Evolutionary conservation across 2,113 vertebrate species (phyloP), one percentile per base, ranked within the genome.

Genomic region (Triplophysa tibetana): DNA sequence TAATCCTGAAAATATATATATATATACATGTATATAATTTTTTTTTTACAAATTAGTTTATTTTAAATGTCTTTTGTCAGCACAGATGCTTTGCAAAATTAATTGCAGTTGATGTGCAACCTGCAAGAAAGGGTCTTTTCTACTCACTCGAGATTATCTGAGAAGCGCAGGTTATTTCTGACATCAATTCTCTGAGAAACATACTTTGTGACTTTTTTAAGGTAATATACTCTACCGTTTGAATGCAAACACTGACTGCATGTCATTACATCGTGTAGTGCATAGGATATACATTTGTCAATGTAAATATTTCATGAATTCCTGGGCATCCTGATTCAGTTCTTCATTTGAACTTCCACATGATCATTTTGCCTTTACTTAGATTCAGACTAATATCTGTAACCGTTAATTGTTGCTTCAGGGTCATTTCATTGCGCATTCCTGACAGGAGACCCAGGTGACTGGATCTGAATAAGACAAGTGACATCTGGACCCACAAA

Each of bases 41-140:
- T 24, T 24, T 1, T 24, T 33, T 33, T 33, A 2, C 29, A 33
- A 33, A 33, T 4, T 33, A 33, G 0, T 33, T 33, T 3, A 33
- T 33, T 19, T 58, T 50, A 77, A 82, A 85, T 85, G 60, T 48
- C 72, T 23, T 77, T 80, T 85, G 83, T 82, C 68, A 52, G 76
- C 76, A 73, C 38, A 73, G 77, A 79, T 82, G 73, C 74, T 80
- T 24, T 58, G 61, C 19, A n/a, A 80, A 72, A 85, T 75, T 74
- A 80, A 85, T 82, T 80, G 80, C 77, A 63, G 82, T 82, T 78
- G 65, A 70, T 64, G 68, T 78, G 70, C 73, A 66, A n/a, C 73
- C 43, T 79, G 62, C 62, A 82, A 54, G 62, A 78, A 17, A 74
- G 74, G 45, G 48, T 70, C 56, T 50, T 61, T 41, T 61, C 26